A percentile compares a stretch with the other conserved stretches of the same genome.
These are phyloP conservation scores for Troides helena DNA, from an alignment of 2,888 invertebrate genomes.

Conservation along the genomic window DNA sequence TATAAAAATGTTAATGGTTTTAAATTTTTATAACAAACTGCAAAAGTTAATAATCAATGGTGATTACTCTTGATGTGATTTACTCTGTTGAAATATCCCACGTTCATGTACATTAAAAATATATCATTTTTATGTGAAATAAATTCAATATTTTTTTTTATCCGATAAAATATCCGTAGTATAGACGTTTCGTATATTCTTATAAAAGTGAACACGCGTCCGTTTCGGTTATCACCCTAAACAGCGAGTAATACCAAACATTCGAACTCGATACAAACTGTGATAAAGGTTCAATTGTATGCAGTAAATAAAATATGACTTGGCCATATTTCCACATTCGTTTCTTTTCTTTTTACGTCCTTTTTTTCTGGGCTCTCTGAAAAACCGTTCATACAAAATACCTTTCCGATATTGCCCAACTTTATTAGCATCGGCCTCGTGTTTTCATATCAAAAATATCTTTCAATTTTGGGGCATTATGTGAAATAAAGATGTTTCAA, in stretches of 20 bases:
- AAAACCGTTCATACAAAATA: slow-evolving; percentile 78
- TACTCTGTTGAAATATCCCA: too few relatives aligned
- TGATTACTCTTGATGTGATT: too few relatives aligned
- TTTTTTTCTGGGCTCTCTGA: slow-evolving; percentile 70
- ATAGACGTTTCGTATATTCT: neutral
- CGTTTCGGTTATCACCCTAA: slow-evolving; percentile 46
- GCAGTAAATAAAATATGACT: slow-evolving; percentile 80
- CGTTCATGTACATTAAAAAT: too few relatives aligned
- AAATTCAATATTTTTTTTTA: neutral
- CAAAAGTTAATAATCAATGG: too few relatives aligned
- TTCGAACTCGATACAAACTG: slow-evolving; percentile 72
- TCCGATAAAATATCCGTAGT: neutral
- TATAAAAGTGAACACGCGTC: slow-evolving; percentile 37
- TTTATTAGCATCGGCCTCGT: slow-evolving; percentile 77
- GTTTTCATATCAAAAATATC: slow-evolving; percentile 74
- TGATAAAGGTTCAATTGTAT: slow-evolving; percentile 79
- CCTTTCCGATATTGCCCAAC: slow-evolving; percentile 75
- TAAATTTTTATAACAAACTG: too few relatives aligned
- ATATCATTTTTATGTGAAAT: neutral
- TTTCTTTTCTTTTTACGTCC: slow-evolving; percentile 74
- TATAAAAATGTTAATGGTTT: neutral
- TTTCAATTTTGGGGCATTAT: slow-evolving; percentile 66
- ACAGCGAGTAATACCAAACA: slow-evolving; percentile 62
- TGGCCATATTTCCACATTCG: slow-evolving; percentile 77
- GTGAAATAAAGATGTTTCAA: slow-evolving; percentile 59